Percentiles rank a stretch among this genome's conserved stretches.
phyloP scores from a whole-genome alignment of 2,888 invertebrate species.

The Crossocerus cetratus region DNA sequence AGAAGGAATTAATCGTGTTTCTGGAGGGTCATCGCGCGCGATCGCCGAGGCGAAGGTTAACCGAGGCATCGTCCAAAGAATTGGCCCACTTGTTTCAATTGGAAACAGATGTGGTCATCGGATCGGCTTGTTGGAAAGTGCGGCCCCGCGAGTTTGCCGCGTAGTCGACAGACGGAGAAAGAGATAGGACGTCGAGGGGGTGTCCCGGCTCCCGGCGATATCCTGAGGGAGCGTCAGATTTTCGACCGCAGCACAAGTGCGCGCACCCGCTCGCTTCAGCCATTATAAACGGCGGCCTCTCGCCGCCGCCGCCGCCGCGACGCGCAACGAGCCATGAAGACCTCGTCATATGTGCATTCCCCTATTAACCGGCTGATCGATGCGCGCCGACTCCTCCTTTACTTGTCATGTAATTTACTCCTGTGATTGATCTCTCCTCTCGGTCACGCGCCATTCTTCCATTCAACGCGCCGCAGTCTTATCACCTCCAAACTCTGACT shows the following conservation, averaged over 20 bases:
- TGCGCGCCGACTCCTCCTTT: constrained; percentile 27
- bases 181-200: too few species aligned
- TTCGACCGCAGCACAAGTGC: constrained; percentile 72
- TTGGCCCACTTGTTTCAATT: constrained; percentile 72
- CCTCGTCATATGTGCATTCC: constrained; percentile 71
- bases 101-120: constrained; percentile 72
- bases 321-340: constrained; percentile 72
- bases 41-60: constrained; percentile 44
- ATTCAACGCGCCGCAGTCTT: too few species aligned
- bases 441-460: too few species aligned
- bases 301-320: constrained; percentile 55
- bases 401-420: constrained; percentile 15
- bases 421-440: constrained; percentile 4
- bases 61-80: constrained; percentile 60
- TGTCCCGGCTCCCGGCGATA: constrained; percentile 19
- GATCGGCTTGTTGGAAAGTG: constrained; percentile 28
- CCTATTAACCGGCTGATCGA: constrained; percentile 53
- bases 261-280: constrained; percentile 50
- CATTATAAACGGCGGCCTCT: constrained; percentile 59
- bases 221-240: constrained; percentile 67
- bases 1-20: constrained; percentile 28
- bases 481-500: too few species aligned
- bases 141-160: background rate
- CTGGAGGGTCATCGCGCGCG: constrained; percentile 26
- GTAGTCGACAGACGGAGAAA: too few species aligned